Percentiles rank a stretch among this genome's conserved stretches.
Conservation (phyloP, 2,113 vertebrate species). For the Microtus ochrogaster region DNA sequence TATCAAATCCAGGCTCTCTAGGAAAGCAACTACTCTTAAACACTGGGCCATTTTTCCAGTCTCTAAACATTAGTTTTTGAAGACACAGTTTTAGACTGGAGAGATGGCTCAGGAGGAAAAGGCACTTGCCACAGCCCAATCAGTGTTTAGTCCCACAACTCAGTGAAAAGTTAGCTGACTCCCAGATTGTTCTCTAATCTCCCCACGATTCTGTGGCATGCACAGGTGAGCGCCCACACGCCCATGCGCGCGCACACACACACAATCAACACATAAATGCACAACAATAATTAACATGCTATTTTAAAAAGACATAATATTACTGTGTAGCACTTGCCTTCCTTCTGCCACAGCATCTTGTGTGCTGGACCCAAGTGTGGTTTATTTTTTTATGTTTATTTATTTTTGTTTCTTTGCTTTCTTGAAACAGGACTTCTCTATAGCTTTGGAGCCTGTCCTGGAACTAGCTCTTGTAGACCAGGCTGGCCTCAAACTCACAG, state of each 20-base stretch:
- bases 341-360: rapidly evolving
- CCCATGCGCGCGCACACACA: no score
- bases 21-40: background rate
- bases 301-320: background rate
- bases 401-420: no score
- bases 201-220: no score
- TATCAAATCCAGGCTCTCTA: background rate
- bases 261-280: background rate
- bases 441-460: no score
- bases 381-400: no score
- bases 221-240: no score
- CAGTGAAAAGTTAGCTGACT: background rate
- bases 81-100: background rate
- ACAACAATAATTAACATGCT: background rate
- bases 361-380: background rate
- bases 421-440: no score
- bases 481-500: no score
- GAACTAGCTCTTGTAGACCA: no score
- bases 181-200: background rate
- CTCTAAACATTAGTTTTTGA: background rate
- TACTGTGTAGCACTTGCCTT: background rate
- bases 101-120: background rate
- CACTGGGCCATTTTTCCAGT: background rate
- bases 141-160: background rate
- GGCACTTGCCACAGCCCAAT: background rate